Conservation (phyloP, 2,113 vertebrate genomes). For the Helogale parvula region DNA sequence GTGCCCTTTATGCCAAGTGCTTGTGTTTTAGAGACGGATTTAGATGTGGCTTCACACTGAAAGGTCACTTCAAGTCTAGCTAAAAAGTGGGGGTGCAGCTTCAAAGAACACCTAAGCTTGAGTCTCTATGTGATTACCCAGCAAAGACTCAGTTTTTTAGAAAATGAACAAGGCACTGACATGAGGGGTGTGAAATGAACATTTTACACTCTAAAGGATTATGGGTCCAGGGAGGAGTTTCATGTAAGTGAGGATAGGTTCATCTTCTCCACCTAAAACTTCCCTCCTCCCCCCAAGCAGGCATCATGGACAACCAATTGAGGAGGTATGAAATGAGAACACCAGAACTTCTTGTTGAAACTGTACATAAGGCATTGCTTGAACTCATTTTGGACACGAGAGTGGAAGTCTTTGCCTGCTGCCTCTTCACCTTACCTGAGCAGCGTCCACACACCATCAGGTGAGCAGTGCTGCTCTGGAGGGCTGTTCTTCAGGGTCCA, state of each 20-base stretch:
- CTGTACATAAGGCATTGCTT: rapidly evolving
- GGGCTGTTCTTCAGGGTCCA: neutral
- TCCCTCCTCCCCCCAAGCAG: neutral
- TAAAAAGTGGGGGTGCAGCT: neutral
- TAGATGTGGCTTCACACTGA: neutral
- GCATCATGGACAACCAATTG: neutral
- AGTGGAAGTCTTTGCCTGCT: neutral
- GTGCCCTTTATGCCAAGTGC: neutral
- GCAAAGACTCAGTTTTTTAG: neutral
- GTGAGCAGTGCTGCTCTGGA: rapidly evolving
- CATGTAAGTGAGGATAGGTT: neutral
- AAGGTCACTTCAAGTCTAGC: neutral
- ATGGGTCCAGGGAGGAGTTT: rapidly evolving
- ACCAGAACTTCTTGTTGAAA: neutral
- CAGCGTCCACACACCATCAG: rapidly evolving
- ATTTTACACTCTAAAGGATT: neutral
- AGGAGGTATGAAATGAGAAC: neutral
- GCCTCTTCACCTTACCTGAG: neutral
- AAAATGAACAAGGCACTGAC: neutral
- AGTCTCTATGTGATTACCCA: neutral
- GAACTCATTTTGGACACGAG: too few species aligned
- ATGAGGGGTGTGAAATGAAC: neutral
- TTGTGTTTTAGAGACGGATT: neutral
- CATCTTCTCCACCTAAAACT: neutral
- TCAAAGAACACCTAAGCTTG: neutral